Percentiles rank a stretch among this genome's conserved stretches.
Conservation (phyloP, 2,888 invertebrate species). For the Harpalus rufipes region DNA sequence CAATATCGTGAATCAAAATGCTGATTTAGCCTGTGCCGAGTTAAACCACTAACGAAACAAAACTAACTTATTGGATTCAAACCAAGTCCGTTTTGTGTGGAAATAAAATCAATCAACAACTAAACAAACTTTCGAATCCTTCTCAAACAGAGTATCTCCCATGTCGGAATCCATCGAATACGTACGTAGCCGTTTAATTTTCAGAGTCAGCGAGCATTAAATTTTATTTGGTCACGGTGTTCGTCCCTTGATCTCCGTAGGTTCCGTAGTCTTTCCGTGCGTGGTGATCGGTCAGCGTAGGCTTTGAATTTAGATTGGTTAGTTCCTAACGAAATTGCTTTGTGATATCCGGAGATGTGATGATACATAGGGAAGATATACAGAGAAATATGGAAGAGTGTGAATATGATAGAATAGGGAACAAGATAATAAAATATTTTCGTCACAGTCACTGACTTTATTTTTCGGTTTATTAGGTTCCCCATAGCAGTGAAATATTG, state of each 20-base stretch:
- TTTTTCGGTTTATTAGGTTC: neutral
- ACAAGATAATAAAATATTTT: neutral
- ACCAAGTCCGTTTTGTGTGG: neutral
- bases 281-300: constrained; percentile 62
- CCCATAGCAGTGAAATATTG: no score
- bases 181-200: constrained; percentile 52
- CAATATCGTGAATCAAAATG: no score
- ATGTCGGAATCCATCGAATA: neutral
- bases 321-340: constrained; percentile 66
- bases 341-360: constrained; percentile 51
- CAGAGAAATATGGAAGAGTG: constrained; percentile 10
- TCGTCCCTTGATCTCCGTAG: constrained; percentile 58
- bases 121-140: constrained; percentile 10
- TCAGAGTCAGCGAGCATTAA: constrained; percentile 61
- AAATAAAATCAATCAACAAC: constrained; percentile 9
- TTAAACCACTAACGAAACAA: neutral
- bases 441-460: neutral
- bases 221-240: constrained; percentile 57
- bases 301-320: constrained; percentile 66
- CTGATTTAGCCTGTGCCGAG: no score
- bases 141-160: constrained; percentile 5
- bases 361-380: constrained; percentile 6
- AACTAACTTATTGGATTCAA: neutral
- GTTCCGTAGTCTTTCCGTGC: neutral
- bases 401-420: neutral